Evolutionary conservation across 2,113 vertebrate genomes (phyloP).

Genomic region (Stercorarius parasiticus): DNA sequence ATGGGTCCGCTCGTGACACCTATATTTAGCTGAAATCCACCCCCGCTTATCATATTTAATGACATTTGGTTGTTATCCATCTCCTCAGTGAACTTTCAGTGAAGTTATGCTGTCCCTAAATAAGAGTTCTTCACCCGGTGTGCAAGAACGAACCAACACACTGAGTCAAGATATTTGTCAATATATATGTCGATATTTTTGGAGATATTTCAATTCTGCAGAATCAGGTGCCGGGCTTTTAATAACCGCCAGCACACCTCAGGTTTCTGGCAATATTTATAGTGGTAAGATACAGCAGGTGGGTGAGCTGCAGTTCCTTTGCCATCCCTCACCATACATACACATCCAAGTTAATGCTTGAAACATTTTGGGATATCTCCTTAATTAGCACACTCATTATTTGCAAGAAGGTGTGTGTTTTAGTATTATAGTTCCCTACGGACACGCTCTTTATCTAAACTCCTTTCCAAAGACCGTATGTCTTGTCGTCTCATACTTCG

Average conservation of each 20-base stretch:
- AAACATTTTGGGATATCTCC: not conserved
- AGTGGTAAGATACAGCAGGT: not conserved
- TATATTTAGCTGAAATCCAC: not conserved
- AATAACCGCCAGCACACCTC: not conserved
- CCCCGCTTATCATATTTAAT: not conserved
- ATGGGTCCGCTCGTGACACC: fast-evolving
- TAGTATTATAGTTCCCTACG: too few species aligned
- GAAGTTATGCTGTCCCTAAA: not conserved
- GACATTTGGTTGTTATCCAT: not conserved
- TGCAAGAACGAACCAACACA: not conserved
- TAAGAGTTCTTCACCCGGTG: not conserved
- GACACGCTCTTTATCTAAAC: not conserved
- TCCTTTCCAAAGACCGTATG: not conserved
- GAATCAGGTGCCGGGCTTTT: not conserved
- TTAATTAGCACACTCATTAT: not conserved
- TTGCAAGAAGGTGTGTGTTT: not conserved
- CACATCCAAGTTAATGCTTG: not conserved
- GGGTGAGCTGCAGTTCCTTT: not conserved
- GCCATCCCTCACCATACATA: not conserved
- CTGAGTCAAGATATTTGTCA: not conserved
- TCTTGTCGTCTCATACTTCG: not conserved
- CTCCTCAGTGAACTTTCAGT: not conserved
- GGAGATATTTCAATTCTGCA: not conserved
- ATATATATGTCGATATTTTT: too few species aligned
- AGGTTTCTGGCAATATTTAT: not conserved